These are phyloP conservation scores for Ramazzottius varieornatus DNA, from an alignment of 2,888 invertebrate genomes.

Conservation along the genomic window DNA sequence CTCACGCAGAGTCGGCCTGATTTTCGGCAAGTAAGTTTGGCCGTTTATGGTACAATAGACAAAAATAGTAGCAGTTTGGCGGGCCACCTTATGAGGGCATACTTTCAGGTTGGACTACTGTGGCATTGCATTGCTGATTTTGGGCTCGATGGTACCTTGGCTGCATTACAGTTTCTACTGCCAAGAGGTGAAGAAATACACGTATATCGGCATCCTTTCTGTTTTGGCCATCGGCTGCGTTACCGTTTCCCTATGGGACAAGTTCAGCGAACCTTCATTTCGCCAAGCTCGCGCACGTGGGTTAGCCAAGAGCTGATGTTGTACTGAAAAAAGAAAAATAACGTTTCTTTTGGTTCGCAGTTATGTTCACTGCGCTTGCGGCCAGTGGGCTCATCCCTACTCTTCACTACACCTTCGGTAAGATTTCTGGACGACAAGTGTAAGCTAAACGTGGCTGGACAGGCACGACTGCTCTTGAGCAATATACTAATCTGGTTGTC, in stretches of 20 bases:
- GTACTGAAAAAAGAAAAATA: too few relatives aligned
- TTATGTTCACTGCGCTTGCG: slow-evolving; percentile 78
- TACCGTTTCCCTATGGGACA: slow-evolving; percentile 85
- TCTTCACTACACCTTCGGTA: slow-evolving; percentile 73
- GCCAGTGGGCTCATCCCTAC: slow-evolving; percentile 87
- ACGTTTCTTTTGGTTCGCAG: too few relatives aligned
- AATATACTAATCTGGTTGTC: too few relatives aligned
- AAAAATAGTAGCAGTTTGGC: too few relatives aligned
- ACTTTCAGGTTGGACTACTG: slow-evolving; percentile 72
- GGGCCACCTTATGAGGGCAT: too few relatives aligned
- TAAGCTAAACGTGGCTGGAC: too few relatives aligned
- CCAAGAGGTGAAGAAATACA: slow-evolving; percentile 67
- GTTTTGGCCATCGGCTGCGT: slow-evolving; percentile 74
- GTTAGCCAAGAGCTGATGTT: too few relatives aligned
- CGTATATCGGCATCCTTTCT: slow-evolving; percentile 68
- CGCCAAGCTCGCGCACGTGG: slow-evolving; percentile 65
- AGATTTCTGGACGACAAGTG: too few relatives aligned
- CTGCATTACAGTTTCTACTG: slow-evolving; percentile 98
- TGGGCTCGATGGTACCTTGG: slow-evolving; percentile 99
- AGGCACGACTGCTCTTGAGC: too few relatives aligned
- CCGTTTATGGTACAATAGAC: too few relatives aligned
- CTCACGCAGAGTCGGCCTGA: slow-evolving; percentile 78
- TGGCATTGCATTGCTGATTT: slow-evolving; percentile 85
- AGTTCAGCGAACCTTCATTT: slow-evolving; percentile 73
- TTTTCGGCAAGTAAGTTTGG: slow-evolving; percentile 91